Conservation (phyloP, 1,140 invertebrate species). For the Zaprionus africanus region DNA sequence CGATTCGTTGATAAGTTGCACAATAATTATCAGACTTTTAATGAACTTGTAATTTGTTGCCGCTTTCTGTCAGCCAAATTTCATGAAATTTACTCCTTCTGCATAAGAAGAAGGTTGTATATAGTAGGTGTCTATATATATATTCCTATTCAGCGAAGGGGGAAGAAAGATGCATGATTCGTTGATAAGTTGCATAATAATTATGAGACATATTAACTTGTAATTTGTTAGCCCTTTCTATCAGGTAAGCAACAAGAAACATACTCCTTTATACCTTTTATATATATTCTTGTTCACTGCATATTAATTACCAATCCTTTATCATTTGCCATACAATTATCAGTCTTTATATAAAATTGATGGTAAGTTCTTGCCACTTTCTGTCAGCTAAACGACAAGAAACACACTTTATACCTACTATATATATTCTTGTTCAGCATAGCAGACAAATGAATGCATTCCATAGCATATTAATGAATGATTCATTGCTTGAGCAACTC, state of each 20-base stretch:
- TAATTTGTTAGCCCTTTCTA: too few species aligned
- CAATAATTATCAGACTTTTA: too few species aligned
- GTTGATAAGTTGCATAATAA: too few species aligned
- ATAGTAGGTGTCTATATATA: neutral
- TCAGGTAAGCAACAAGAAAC: neutral
- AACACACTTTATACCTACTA: neutral
- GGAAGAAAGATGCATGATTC: too few species aligned
- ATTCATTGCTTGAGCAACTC: neutral
- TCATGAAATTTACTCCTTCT: too few species aligned
- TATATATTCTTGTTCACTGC: neutral
- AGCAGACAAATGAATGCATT: neutral
- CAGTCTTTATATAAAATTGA: neutral
- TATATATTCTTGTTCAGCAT: neutral
- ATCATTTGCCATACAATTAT: too few species aligned
- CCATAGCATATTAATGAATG: neutral
- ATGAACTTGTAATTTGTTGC: conserved; percentile 14
- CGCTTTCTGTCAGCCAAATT: neutral
- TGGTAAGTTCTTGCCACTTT: conserved; percentile 11
- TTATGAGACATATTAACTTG: too few species aligned
- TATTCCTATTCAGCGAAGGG: neutral
- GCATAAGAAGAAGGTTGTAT: too few species aligned
- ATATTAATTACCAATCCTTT: too few species aligned
- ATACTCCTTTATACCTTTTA: neutral
- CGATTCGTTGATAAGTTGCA: too few species aligned
- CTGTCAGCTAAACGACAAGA: neutral